Conservation (phyloP, 2,888 invertebrate species). For the Minunthozetes semirufus region DNA sequence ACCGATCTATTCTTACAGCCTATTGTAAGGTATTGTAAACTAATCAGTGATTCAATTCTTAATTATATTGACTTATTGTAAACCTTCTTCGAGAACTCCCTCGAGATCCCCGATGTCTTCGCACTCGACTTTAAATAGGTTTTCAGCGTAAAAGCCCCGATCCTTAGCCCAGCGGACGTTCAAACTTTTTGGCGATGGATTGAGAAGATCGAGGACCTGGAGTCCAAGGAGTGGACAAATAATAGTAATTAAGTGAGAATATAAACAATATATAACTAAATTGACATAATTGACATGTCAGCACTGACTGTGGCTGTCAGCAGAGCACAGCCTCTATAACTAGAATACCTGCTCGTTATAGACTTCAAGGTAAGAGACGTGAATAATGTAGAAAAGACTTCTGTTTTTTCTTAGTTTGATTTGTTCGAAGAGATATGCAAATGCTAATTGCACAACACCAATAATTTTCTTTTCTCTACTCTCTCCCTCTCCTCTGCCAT, state of each 20-base stretch:
- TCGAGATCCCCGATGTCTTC: conserved; percentile 83
- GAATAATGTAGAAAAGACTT: conserved; percentile 67
- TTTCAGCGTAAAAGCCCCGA: conserved; percentile 84
- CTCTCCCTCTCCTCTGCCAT: conserved; percentile 18
- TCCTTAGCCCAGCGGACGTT: conserved; percentile 90
- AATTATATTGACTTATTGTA: conserved; percentile 38
- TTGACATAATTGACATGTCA: conserved; percentile 21
- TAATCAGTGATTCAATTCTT: not conserved
- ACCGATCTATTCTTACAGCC: conserved; percentile 84
- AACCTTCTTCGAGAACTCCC: conserved; percentile 90
- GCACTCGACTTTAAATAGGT: conserved; percentile 89
- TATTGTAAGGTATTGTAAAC: conserved; percentile 51
- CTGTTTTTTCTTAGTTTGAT: conserved; percentile 61
- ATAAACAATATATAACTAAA: conserved; percentile 16
- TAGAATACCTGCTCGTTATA: conserved; percentile 84
- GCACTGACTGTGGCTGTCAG: conserved; percentile 10
- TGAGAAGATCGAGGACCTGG: conserved; percentile 86
- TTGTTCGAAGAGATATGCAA: conserved; percentile 77
- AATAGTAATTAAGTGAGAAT: conserved; percentile 24
- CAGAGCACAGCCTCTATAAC: not conserved
- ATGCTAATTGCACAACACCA: conserved; percentile 48
- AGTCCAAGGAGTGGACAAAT: conserved; percentile 34
- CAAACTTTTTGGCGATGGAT: conserved; percentile 74
- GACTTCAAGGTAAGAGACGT: conserved; percentile 89
- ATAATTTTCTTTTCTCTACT: conserved; percentile 35